Base-by-base conservation (phyloP, 2,113 vertebrate species). In the Peromyscus californicus region DNA sequence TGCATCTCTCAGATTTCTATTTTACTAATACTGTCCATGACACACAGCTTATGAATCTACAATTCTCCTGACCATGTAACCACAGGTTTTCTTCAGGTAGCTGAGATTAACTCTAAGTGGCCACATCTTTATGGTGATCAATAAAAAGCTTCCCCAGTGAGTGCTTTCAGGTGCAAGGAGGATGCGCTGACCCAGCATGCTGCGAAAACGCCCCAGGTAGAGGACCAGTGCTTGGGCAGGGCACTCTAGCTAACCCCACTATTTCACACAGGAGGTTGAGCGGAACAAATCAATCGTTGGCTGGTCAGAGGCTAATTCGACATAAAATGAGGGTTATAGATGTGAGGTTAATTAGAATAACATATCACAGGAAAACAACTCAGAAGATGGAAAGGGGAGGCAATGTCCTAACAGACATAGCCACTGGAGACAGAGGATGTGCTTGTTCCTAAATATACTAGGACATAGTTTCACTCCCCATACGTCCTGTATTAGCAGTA, bases 271-370 rank as follows among this genome's bases (percentile, higher is more conserved):
- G 96, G 97, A 98, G 97, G 98, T 90, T 97, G 97, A 98, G 98
- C 2, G 91, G 97, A 98, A 98, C 93, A 95, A 97, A 98, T 97
- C 97, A 98, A 97, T 85, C 57, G n/a, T 97, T 98, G 96, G 95
- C 93, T 98, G 97, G 97, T 98, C 98, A 98, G 96, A 91, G 98
- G 97, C 98, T 98, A 98, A 98, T 96, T 95, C 8, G 91, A 97
- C 97, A 96, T 87, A 92, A 95, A 98, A 97, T 59, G 93, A 97
- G 96, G 96, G 89, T 96, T 79, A 96, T n/a, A 26, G 80, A 96
- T 92, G 94, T 97, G 94, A 97, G 90, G 51, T 69, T 95, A 75
- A 96, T 95, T 97, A 95, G 94, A 98, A 97, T 84, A 95, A 92
- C 17, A 36, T 31, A 83, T 95, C 96, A 89, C 74, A 75, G 78